Conservation (phyloP, 2,113 vertebrate genomes). For the Mormoops blainvillei region DNA sequence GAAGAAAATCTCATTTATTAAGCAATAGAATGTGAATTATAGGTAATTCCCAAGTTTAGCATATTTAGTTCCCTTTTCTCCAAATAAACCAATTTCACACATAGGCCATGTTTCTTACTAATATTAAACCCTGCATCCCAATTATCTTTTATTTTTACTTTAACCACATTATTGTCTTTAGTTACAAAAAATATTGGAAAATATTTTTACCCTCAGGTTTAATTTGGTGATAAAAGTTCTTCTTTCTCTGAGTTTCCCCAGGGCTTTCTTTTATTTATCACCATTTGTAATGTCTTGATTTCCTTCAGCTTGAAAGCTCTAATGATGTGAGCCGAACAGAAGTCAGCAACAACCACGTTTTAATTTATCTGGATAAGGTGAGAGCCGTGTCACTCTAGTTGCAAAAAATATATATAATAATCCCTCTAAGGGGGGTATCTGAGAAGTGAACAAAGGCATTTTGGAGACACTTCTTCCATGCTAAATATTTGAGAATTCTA, state of each 20-base stretch:
- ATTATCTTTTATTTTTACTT: background rate
- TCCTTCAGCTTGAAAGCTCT: conserved; percentile 54
- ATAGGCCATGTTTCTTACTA: background rate
- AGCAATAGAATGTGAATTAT: background rate
- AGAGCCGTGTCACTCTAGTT: background rate
- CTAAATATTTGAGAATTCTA: background rate
- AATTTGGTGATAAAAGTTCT: conserved; percentile 2
- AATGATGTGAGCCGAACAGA: conserved; percentile 57
- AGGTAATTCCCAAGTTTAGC: background rate
- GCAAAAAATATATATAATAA: background rate
- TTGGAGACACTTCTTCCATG: background rate
- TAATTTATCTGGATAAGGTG: conserved; percentile 70
- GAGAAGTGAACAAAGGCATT: background rate
- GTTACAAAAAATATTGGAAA: background rate
- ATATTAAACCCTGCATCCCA: background rate
- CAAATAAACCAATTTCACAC: background rate
- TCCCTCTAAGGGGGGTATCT: background rate
- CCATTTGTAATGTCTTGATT: background rate
- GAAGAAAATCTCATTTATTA: background rate
- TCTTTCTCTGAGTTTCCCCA: background rate
- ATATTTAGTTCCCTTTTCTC: background rate
- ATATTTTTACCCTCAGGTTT: background rate
- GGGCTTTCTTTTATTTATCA: background rate
- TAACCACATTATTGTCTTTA: background rate
- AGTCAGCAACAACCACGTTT: conserved; percentile 61